Conservation (phyloP, 2,113 vertebrate species). For the Columbina picui region DNA sequence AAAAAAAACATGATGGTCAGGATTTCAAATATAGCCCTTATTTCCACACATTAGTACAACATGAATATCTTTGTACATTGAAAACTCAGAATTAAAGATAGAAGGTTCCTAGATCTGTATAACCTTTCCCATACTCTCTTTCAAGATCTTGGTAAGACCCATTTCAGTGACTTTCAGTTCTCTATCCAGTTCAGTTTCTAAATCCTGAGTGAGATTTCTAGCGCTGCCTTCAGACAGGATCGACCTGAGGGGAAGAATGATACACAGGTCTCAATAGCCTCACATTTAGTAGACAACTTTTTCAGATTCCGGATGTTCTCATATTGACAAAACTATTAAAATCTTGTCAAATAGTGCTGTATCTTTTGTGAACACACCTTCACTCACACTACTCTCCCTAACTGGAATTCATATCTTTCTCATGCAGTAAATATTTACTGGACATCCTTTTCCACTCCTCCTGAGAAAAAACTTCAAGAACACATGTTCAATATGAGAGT, state of each 20-base stretch:
- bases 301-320: not conserved
- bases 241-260: not conserved
- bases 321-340: not conserved
- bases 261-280: not conserved
- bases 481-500: not conserved
- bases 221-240: not conserved
- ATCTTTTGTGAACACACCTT: not conserved
- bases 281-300: not conserved
- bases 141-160: not conserved
- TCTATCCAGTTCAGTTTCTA: not conserved
- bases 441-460: not conserved
- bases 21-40: not conserved
- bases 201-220: not conserved
- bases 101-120: not conserved
- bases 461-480: not conserved
- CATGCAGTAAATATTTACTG: not conserved
- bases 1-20: not conserved
- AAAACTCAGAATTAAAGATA: not conserved
- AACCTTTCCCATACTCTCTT: not conserved
- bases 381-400: not conserved
- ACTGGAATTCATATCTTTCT: not conserved
- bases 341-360: not conserved
- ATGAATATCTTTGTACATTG: not conserved
- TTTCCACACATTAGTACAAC: not conserved
- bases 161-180: not conserved